Evolutionary conservation across 2,888 invertebrate species (phyloP).

Genomic region (Chloroclystis v-ata): DNA sequence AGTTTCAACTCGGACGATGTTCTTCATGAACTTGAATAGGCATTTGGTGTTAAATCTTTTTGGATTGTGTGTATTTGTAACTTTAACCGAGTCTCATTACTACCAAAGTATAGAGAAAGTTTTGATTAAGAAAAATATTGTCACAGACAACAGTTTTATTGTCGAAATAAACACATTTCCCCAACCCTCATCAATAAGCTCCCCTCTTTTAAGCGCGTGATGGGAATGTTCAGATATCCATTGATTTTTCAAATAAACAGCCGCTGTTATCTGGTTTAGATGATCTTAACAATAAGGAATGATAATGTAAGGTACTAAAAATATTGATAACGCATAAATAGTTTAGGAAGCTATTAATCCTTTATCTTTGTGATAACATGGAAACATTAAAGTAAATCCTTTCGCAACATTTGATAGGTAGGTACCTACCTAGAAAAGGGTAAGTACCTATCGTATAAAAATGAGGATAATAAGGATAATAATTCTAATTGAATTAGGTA

Average conservation of each 20-base stretch:
- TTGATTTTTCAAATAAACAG: constrained; percentile 41
- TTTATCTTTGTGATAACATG: too few species aligned
- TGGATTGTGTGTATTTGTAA: too few species aligned
- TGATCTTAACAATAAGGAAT: constrained; percentile 3
- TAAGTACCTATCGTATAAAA: too few species aligned
- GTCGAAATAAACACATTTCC: constrained; percentile 52
- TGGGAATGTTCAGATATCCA: constrained; percentile 47
- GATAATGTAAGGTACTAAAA: neutral
- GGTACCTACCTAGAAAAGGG: too few species aligned
- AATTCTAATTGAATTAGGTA: too few species aligned
- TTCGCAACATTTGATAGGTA: too few species aligned
- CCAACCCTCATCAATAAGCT: constrained; percentile 31
- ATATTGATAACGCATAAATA: neutral
- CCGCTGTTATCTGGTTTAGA: constrained; percentile 2
- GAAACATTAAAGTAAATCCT: too few species aligned
- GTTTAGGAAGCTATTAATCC: neutral
- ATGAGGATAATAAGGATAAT: too few species aligned
- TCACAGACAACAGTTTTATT: constrained; percentile 55
- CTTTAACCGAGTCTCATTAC: too few species aligned
- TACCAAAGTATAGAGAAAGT: constrained; percentile 13
- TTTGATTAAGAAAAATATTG: constrained; percentile 35
- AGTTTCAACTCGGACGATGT: too few species aligned
- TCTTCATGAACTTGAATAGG: too few species aligned
- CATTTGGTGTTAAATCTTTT: too few species aligned
- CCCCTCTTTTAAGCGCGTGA: constrained; percentile 44